Evolutionary conservation across 1,140 invertebrate species (phyloP).

Genomic region (Hypothenemus hampei): DNA sequence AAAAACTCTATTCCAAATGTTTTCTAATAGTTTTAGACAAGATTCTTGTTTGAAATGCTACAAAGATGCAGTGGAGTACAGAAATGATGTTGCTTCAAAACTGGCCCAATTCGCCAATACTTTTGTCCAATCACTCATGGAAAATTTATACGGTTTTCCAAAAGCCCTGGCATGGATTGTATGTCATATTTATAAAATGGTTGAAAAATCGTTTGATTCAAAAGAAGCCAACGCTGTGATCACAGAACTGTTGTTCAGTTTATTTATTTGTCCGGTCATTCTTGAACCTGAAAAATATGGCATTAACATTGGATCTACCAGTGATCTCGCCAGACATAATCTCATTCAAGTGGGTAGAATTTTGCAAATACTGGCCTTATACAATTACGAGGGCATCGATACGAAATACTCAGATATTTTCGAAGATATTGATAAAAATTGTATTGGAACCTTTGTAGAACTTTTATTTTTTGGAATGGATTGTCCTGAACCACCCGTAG

Average conservation of each 20-base stretch:
- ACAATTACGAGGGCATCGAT: constrained; percentile 75
- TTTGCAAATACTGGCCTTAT: constrained; percentile 83
- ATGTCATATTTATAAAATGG: constrained; percentile 66
- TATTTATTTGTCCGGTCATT: constrained; percentile 94
- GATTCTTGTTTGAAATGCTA: constrained; percentile 31
- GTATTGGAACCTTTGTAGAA: constrained; percentile 69
- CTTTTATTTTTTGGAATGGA: constrained; percentile 60
- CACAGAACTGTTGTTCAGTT: constrained; percentile 87
- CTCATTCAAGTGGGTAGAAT: constrained; percentile 89
- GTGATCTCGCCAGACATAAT: constrained; percentile 85
- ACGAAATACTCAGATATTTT: constrained; percentile 68
- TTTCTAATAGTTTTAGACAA: constrained; percentile 31
- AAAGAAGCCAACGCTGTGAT: constrained; percentile 74
- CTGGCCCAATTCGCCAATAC: constrained; percentile 72
- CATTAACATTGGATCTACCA: constrained; percentile 92
- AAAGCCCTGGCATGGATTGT: constrained; percentile 73
- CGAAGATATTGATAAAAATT: constrained; percentile 70
- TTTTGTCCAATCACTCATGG: constrained; percentile 80
- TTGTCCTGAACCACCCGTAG: constrained; percentile 51
- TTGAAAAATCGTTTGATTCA: constrained; percentile 57
- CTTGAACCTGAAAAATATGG: constrained; percentile 94
- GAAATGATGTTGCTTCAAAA: constrained; percentile 73
- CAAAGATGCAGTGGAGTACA: constrained; percentile 51
- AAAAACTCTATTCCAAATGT: not conserved
- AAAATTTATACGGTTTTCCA: constrained; percentile 90